Evolutionary conservation across 2,888 invertebrate species (phyloP).

Genomic region (Gasteruption jaculator): DNA sequence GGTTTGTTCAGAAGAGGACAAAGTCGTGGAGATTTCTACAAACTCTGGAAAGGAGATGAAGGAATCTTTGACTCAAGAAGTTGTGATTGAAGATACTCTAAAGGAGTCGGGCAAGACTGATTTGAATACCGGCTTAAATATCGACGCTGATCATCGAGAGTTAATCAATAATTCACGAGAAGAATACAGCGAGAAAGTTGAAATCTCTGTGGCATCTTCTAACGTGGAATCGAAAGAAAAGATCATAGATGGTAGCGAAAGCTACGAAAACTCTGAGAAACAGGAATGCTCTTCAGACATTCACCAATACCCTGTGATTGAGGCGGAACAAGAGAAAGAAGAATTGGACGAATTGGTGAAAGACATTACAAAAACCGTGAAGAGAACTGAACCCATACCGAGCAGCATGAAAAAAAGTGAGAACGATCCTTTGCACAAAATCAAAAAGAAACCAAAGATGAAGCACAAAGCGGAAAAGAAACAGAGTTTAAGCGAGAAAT

Average conservation of each 20-base stretch:
- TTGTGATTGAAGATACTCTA: too few relatives aligned
- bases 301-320: neutral
- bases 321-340: conserved; percentile 9
- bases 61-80: too few relatives aligned
- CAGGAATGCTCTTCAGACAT: too few relatives aligned
- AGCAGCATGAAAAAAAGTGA: neutral
- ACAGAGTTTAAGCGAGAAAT: conserved; percentile 20
- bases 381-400: neutral
- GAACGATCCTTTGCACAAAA: conserved; percentile 23
- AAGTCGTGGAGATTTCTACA: too few relatives aligned
- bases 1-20: too few relatives aligned
- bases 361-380: neutral
- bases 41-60: too few relatives aligned
- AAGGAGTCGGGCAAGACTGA: too few relatives aligned
- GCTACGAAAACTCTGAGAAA: conserved; percentile 8
- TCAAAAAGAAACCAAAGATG: conserved; percentile 27
- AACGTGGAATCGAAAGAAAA: conserved; percentile 1
- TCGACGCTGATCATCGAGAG: too few relatives aligned
- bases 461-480: conserved; percentile 26
- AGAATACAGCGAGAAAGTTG: too few relatives aligned
- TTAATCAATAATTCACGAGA: too few relatives aligned
- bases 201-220: too few relatives aligned
- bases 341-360: neutral
- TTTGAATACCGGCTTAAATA: too few relatives aligned
- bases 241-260: neutral